Conservation (phyloP, 2,797 vertebrate species). For the Bothrops alternatus region DNA sequence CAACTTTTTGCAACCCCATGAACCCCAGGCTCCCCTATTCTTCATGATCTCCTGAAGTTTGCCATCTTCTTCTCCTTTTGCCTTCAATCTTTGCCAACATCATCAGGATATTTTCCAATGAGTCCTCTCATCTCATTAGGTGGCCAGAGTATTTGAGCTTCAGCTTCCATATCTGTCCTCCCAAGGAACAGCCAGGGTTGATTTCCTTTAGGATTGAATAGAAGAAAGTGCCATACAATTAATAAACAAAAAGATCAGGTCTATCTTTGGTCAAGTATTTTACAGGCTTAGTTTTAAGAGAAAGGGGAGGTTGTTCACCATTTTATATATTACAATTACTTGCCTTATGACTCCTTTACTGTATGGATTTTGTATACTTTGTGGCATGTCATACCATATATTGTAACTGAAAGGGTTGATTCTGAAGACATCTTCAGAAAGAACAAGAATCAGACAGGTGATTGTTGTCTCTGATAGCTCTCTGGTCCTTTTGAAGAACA, state of each 20-base stretch:
- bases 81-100: background rate
- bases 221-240: background rate
- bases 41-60: background rate
- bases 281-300: background rate
- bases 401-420: constrained; percentile 33
- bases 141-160: background rate
- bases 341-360: background rate
- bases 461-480: background rate
- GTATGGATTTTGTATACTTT: background rate
- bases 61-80: background rate
- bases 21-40: background rate
- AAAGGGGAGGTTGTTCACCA: background rate
- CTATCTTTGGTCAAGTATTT: background rate
- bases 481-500: background rate
- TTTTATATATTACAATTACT: background rate
- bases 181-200: background rate
- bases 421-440: constrained; percentile 16
- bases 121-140: background rate
- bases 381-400: background rate
- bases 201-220: background rate
- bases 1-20: background rate
- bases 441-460: constrained; percentile 5
- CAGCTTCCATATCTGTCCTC: background rate
- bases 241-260: background rate
- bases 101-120: background rate